Conservation (phyloP, 2,888 invertebrate species). For the Chironomus tentans region DNA sequence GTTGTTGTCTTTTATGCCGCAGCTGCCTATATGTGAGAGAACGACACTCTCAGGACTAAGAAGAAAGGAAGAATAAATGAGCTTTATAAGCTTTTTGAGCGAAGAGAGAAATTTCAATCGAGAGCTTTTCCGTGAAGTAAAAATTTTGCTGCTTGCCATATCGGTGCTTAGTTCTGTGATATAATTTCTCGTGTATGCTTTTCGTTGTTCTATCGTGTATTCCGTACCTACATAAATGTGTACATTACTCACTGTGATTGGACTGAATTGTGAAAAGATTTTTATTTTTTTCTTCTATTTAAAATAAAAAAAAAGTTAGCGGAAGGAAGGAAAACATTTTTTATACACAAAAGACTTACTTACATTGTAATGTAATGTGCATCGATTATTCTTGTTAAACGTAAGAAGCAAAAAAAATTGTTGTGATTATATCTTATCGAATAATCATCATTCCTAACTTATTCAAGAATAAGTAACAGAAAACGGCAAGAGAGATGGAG, state of each 20-base stretch:
- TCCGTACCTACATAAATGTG: too few species aligned
- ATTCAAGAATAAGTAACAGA: neutral
- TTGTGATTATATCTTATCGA: neutral
- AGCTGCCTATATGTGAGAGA: neutral
- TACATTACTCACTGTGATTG: too few species aligned
- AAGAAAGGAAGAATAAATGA: neutral
- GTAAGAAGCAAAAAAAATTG: too few species aligned
- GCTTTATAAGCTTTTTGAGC: neutral
- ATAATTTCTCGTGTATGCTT: constrained; percentile 8
- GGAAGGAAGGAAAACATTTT: neutral
- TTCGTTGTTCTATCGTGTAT: neutral
- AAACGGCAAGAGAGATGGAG: neutral
- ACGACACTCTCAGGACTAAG: neutral
- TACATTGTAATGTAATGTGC: neutral
- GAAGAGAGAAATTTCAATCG: neutral
- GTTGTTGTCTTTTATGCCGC: too few species aligned
- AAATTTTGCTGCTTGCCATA: constrained; percentile 4
- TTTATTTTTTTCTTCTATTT: too few species aligned
- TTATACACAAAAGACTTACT: neutral
- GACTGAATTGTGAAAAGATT: neutral
- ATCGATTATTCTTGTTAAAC: neutral
- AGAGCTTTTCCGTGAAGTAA: neutral
- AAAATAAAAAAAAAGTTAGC: neutral
- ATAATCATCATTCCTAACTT: neutral
- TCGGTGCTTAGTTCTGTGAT: constrained; percentile 1